A percentile compares a stretch with the other conserved stretches of the same genome.
These are phyloP conservation scores for Strix aluco DNA, from an alignment of 2,113 vertebrate species.

Conservation along the genomic window DNA sequence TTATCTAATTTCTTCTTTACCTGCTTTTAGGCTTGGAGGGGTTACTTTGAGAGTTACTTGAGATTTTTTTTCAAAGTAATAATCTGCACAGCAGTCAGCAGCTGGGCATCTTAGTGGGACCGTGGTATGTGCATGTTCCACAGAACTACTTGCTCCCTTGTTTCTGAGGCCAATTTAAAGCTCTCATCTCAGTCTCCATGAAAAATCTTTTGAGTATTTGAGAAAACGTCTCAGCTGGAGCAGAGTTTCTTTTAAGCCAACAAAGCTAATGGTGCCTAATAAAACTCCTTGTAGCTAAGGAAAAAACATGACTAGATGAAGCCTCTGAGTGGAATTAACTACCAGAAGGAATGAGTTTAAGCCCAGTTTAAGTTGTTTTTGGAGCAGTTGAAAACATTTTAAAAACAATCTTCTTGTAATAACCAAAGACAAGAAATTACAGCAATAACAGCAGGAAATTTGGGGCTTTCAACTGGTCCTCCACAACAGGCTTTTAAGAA, in stretches of 20 bases:
- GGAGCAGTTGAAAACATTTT: conserved; percentile 11
- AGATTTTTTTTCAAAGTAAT: not conserved
- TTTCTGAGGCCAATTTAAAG: not conserved
- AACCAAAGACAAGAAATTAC: conserved; percentile 5
- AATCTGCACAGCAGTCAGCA: not conserved
- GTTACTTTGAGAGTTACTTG: not conserved
- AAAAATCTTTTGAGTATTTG: conserved; percentile 8
- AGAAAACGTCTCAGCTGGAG: not conserved
- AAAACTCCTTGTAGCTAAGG: conserved; percentile 39
- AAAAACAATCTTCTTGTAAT: not conserved
- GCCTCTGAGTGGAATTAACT: conserved; percentile 44
- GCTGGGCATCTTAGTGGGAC: not conserved
- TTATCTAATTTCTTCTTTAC: not conserved
- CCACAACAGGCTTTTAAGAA: not conserved
- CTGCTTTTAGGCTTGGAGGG: not conserved
- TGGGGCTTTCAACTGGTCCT: not conserved
- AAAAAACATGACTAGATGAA: conserved; percentile 22
- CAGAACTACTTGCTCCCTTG: not conserved
- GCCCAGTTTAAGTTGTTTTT: not conserved
- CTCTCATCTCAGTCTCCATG: not conserved
- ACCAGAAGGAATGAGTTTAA: conserved; percentile 17
- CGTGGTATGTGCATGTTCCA: not conserved
- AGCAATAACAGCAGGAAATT: conserved; percentile 12
- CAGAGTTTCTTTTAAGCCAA: not conserved
- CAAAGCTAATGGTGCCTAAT: not conserved